Evolutionary conservation across 2,888 invertebrate genomes (phyloP), one percentile per base, ranked within the genome.

Genomic region (Nesidiocoris tenuis): DNA sequence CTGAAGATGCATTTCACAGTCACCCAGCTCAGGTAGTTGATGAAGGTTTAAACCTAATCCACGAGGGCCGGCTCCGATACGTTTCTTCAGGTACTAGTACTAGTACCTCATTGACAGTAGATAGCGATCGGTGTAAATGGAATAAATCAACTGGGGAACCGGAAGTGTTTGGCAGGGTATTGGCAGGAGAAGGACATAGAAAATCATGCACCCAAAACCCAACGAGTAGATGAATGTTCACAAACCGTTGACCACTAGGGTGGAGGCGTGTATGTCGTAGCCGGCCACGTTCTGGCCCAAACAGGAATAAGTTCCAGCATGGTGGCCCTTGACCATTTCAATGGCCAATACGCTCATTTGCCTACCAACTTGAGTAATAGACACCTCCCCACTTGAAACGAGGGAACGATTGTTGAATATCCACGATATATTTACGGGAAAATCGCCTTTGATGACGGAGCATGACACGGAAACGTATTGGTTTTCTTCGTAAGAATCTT

Each of bases 301-400:
- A 83, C 93, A 93, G 80, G 90, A 90, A 82, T 91, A 93, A 76
- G 89, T 85, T 80, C 93, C 93, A 78, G 88, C 89, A 83, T 93
- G 92, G 79, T 88, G 87, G 65, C 89, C 90, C 67, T 88, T 88
- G 64, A 93, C 91, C 9, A 88, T 87, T 79, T 89, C 88, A 77
- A 90, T 89, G 74, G 87, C 87, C n/a, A 90, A 84, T 57, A 88
- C 86, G 81, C 88, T 89, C 61, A 89, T 87, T 84, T 88, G 86
- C 81, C 88, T 88, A 78, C 88, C 89, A 63, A 87, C 88, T 61
- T 86, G 85, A 23, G 86, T 84, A 61, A 87, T 84, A 12, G 86
- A 84, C 61, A 90, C 85, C 63, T 89, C 88, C 77, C 84, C 84
- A 79, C 86, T 86, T 80, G 85, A 86, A 12, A 65, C 82, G 3